Evolutionary conservation across 1,140 invertebrate genomes (phyloP), one percentile per base, ranked within the genome.

Genomic region (Halyomorpha halys): DNA sequence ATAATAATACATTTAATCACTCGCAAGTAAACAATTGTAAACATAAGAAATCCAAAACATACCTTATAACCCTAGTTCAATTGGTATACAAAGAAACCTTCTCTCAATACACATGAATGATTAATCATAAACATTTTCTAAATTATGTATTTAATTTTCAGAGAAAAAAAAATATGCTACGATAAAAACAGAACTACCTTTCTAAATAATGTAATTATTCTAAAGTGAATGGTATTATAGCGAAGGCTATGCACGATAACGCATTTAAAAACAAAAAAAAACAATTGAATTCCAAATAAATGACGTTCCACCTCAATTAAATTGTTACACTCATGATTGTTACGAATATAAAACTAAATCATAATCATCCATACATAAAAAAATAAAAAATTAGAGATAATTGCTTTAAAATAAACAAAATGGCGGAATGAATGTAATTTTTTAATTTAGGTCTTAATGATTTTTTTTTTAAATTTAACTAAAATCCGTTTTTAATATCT

Each of bases 301-400:
- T 39, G 34, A 80, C 18, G 59, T 18, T 44, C 34, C 44, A 25
- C 39, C n/a, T 27, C 25, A 44, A 34, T 11, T 39, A 59, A 59
- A 59, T 59, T 59, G 23, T 25, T 59, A 25, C 5, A 8, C 27
- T 25, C 21, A 59, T 25, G 21, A 59, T 59, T 23, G 34, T 39
- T 39, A 39, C 6, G 13, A 39, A 39, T 39, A 39, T 9, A 11
- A 11, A 39, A 39, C 34, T 39, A 39, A 39, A 39, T 39, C 11
- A 39, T 39, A 39, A 39, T 13, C 34, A 11, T 39, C 6, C 4
- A 39, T 11, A 13, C 5, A 39, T 39, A 39, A 39, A 30, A 30
- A 39, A 39, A 13, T 39, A 11, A 39, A 39, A 39, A 39, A 11
- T 39, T 11, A 11, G 1, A 13, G 34, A 6, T 39, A 39, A 39